A percentile compares a stretch with the other conserved stretches of the same genome.
Conservation (phyloP, 2,888 invertebrate genomes). For the Augochlorella aurata region DNA sequence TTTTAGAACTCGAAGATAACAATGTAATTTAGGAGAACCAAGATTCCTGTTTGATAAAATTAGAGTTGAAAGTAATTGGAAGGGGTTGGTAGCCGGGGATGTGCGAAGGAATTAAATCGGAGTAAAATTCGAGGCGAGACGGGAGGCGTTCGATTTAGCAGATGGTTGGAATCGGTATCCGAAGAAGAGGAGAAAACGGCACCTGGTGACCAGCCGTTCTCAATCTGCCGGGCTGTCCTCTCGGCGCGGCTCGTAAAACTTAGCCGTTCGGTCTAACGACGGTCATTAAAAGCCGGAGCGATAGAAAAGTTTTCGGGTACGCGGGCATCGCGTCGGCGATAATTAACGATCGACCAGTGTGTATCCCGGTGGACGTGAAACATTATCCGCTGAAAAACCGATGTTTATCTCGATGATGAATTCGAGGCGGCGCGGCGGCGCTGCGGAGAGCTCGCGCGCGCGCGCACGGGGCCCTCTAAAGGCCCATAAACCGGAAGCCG, state of each 20-base stretch:
- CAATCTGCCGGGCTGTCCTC: conserved; percentile 59
- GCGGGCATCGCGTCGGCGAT: conserved; percentile 57
- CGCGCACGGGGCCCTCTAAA: conserved; percentile 21
- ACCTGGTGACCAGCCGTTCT: conserved; percentile 68
- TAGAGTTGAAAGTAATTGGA: too few species aligned
- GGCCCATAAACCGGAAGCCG: conserved; percentile 64
- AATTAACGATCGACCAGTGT: conserved; percentile 64
- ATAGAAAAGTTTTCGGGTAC: conserved; percentile 63
- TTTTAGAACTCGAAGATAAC: too few species aligned
- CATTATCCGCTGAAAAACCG: conserved; percentile 68
- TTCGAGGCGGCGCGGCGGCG: conserved; percentile 42
- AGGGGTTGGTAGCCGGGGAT: background rate
- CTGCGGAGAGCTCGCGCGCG: background rate
- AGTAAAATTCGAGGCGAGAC: conserved; percentile 28
- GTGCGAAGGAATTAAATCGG: conserved; percentile 19
- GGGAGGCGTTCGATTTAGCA: conserved; percentile 51
- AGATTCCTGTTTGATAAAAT: too few species aligned
- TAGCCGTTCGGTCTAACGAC: conserved; percentile 46
- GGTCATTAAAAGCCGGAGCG: conserved; percentile 61
- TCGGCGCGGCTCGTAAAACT: conserved; percentile 60
- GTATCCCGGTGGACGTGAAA: conserved; percentile 63
- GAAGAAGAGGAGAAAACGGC: conserved; percentile 36
- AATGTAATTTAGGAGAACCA: too few species aligned
- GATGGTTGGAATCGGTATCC: conserved; percentile 56
- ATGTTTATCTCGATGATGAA: conserved; percentile 69